Evolutionary conservation across 1,140 invertebrate species (phyloP).

Genomic region (Trinorchestia longiramus): DNA sequence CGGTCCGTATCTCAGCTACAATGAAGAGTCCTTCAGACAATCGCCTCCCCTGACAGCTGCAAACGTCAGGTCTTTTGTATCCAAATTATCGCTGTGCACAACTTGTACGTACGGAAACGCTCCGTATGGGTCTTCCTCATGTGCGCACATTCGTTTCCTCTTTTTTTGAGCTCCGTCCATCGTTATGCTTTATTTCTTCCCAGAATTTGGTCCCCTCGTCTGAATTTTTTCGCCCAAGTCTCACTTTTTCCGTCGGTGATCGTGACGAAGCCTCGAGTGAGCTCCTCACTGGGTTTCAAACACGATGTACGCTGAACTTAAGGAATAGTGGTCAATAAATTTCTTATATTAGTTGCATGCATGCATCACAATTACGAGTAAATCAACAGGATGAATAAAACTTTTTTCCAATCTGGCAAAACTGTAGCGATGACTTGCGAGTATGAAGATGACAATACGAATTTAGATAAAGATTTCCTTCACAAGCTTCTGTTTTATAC

Average conservation of each 20-base stretch:
- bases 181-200: not conserved
- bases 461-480: too few species aligned
- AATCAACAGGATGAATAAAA: too few species aligned
- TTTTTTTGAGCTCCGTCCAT: not conserved
- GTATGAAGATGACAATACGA: not conserved
- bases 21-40: not conserved
- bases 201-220: not conserved
- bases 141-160: slow-evolving; percentile 13
- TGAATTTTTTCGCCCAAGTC: not conserved
- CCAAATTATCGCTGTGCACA: not conserved
- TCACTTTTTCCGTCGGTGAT: not conserved
- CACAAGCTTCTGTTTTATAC: too few species aligned
- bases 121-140: slow-evolving; percentile 1
- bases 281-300: not conserved
- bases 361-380: too few species aligned
- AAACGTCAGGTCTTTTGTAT: not conserved
- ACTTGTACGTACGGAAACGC: not conserved
- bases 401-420: not conserved
- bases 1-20: not conserved
- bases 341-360: not conserved
- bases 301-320: not conserved
- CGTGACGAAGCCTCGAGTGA: not conserved
- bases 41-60: not conserved
- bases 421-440: not conserved
- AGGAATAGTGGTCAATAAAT: not conserved